Evolutionary conservation across 2,797 vertebrate genomes (phyloP).

Genomic region (Merluccius polli): DNA sequence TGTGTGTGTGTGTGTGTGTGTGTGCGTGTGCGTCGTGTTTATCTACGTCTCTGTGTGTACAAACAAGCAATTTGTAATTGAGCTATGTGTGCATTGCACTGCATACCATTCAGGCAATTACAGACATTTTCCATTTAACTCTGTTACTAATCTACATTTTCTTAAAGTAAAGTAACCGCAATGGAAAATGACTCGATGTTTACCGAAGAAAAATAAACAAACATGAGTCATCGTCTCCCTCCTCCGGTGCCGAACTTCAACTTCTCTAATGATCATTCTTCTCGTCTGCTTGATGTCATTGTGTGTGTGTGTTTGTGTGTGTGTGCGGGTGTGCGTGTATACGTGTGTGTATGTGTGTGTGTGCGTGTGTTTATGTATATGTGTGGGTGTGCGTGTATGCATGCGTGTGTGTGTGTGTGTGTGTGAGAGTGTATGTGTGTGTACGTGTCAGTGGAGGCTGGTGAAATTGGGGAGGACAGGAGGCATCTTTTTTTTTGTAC

Average conservation of each 20-base stretch:
- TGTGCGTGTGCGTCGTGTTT: slow-evolving; percentile 9
- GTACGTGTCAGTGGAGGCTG: slow-evolving; percentile 6
- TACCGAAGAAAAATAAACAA: neutral
- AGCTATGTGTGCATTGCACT: neutral
- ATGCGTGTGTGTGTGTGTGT: slow-evolving; percentile 20
- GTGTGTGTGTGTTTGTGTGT: neutral
- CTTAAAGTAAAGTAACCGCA: neutral
- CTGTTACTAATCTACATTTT: neutral
- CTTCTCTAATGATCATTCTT: neutral
- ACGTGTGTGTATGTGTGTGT: neutral
- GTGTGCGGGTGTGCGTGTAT: neutral
- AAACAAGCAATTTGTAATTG: slow-evolving; percentile 8
- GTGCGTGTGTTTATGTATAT: neutral
- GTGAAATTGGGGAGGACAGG: too few relatives aligned
- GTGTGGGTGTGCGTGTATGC: slow-evolving; percentile 11
- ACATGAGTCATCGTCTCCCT: neutral
- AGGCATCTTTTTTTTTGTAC: too few relatives aligned
- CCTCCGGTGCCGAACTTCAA: neutral
- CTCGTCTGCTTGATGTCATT: neutral
- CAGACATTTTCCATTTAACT: neutral
- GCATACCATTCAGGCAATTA: neutral
- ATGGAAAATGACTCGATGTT: neutral
- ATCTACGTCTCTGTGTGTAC: slow-evolving; percentile 15
- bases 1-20: neutral
- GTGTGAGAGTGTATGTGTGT: slow-evolving; percentile 2